These are phyloP conservation scores for Poecilia gillii DNA, from an alignment of 2,797 vertebrate species.

Conservation along the genomic window DNA sequence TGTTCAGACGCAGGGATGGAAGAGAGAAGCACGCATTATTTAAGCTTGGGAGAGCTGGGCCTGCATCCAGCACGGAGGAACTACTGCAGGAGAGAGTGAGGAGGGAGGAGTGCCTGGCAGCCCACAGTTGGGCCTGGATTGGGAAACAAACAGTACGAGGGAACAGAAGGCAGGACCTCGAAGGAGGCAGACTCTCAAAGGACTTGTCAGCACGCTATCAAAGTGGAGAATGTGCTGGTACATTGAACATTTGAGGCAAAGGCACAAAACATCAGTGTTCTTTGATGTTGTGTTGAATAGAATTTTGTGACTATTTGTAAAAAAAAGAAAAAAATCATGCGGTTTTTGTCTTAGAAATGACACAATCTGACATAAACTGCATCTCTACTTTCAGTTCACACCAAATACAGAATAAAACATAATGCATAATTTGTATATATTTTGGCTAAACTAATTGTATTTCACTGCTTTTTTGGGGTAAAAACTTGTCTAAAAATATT, in stretches of 20 bases:
- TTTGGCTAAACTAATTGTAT: not conserved
- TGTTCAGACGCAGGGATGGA: constrained; percentile 60
- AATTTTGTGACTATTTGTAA: not conserved
- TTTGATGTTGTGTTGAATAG: constrained; percentile 10
- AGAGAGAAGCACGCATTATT: constrained; percentile 74
- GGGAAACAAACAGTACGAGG: constrained; percentile 72
- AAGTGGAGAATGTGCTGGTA: constrained; percentile 49
- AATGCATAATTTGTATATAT: not conserved
- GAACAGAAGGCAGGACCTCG: constrained; percentile 77
- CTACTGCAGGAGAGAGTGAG: constrained; percentile 58
- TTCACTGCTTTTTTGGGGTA: not conserved
- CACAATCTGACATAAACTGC: not conserved
- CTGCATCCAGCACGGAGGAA: constrained; percentile 64
- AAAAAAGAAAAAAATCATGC: not conserved
- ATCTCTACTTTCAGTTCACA: not conserved
- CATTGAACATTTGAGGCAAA: constrained; percentile 15
- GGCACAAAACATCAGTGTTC: constrained; percentile 7
- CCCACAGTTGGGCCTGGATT: constrained; percentile 57
- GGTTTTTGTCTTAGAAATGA: too few species aligned
- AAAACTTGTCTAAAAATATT: not conserved
- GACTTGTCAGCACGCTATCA: constrained; percentile 52
- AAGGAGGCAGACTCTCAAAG: constrained; percentile 50
- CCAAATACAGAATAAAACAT: not conserved
- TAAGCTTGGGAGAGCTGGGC: constrained; percentile 69
- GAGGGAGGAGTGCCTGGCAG: constrained; percentile 70